These are phyloP conservation scores for Chromobotia macracanthus DNA, from an alignment of 2,797 vertebrate species.

Conservation along the genomic window DNA sequence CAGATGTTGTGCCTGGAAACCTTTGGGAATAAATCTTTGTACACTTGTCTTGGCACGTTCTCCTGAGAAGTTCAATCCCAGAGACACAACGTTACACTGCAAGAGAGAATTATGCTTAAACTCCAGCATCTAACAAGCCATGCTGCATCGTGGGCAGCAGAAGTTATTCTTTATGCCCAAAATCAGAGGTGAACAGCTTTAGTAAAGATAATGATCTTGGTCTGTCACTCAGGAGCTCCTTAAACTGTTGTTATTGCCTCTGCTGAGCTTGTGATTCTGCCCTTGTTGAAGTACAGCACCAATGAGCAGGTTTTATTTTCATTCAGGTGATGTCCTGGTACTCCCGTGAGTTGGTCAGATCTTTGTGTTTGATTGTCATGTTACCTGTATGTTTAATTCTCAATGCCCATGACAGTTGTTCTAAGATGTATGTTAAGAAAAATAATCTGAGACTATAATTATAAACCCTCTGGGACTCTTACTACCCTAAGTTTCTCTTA, in stretches of 20 bases:
- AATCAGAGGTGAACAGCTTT: slow-evolving; percentile 22
- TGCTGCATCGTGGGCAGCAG: slow-evolving; percentile 50
- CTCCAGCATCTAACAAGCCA: slow-evolving; percentile 51
- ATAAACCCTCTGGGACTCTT: too few relatives aligned
- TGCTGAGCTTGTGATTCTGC: slow-evolving; percentile 60
- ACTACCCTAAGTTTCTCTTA: slow-evolving; percentile 67
- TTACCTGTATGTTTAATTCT: slow-evolving; percentile 32
- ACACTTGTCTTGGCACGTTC: slow-evolving; percentile 79
- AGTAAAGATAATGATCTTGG: slow-evolving; percentile 34
- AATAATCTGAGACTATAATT: too few relatives aligned
- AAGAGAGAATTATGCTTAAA: slow-evolving; percentile 56
- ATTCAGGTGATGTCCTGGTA: slow-evolving; percentile 20
- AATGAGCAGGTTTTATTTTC: slow-evolving; percentile 5
- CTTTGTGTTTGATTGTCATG: slow-evolving; percentile 40
- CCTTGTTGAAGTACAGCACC: slow-evolving; percentile 7
- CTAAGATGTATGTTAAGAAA: too few relatives aligned
- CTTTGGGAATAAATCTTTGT: slow-evolving; percentile 80
- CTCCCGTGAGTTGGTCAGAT: slow-evolving; percentile 29
- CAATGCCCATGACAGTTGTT: slow-evolving; percentile 29
- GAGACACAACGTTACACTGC: slow-evolving; percentile 64
- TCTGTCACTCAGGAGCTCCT: slow-evolving; percentile 57
- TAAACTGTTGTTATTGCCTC: slow-evolving; percentile 55
- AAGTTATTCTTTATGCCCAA: background rate
- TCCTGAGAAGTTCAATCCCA: slow-evolving; percentile 59
- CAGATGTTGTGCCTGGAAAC: slow-evolving; percentile 74